A percentile compares a stretch with the other conserved stretches of the same genome.
These are phyloP conservation scores for Psephotus haematonotus DNA, from an alignment of 2,113 vertebrate genomes.

Conservation along the genomic window DNA sequence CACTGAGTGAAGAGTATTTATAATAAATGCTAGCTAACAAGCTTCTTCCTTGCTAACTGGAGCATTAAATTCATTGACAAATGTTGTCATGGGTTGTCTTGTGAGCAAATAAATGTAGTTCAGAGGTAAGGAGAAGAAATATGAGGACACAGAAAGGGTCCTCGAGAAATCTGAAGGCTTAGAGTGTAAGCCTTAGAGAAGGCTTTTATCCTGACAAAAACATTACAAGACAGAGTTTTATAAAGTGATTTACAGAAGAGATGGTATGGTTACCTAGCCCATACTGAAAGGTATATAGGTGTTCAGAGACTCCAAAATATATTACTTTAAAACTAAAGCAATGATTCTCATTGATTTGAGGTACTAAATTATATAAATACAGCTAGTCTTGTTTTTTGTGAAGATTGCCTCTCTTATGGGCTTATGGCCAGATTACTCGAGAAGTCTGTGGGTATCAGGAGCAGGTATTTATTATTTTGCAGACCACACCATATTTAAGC, in stretches of 20 bases:
- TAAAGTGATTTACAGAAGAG: background rate
- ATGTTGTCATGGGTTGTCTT: background rate
- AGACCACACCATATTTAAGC: background rate
- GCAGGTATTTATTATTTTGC: background rate
- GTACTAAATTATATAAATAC: background rate
- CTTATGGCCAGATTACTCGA: background rate
- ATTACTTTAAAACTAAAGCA: background rate
- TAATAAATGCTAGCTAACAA: slow-evolving; percentile 28
- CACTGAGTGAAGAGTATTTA: background rate
- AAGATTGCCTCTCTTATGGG: background rate
- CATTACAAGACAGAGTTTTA: background rate
- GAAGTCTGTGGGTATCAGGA: background rate
- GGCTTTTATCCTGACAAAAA: background rate
- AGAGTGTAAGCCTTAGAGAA: background rate
- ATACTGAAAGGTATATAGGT: background rate
- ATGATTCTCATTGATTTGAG: background rate
- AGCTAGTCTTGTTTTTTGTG: background rate
- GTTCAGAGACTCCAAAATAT: background rate
- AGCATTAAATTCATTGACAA: slow-evolving; percentile 44
- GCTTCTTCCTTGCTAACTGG: slow-evolving; percentile 30
- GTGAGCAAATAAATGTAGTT: slow-evolving; percentile 7
- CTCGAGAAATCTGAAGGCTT: background rate
- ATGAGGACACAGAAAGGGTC: background rate
- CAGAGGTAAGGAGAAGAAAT: background rate
- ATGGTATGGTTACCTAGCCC: background rate